These are phyloP conservation scores for Augiades crinisus DNA, from an alignment of 2,888 invertebrate species.

Conservation along the genomic window DNA sequence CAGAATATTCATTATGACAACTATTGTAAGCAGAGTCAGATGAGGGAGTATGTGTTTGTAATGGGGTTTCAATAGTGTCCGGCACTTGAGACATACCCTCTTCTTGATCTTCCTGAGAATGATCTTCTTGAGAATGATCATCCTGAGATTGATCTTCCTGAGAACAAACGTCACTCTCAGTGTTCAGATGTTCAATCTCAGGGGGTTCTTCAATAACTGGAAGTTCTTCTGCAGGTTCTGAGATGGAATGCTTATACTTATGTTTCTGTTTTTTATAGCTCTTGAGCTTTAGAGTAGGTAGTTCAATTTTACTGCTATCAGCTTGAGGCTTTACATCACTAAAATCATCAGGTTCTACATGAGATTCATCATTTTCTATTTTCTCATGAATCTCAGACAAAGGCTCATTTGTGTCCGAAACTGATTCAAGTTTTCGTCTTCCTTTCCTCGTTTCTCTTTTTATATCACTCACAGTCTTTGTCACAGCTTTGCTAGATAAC, in stretches of 20 bases:
- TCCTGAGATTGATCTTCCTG: conserved; percentile 47
- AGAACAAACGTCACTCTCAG: conserved; percentile 26
- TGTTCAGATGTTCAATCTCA: conserved; percentile 22
- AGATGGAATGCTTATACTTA: conserved; percentile 41
- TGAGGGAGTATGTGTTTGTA: conserved; percentile 56
- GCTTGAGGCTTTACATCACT: conserved; percentile 60
- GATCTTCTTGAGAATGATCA: no score
- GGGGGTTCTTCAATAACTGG: conserved; percentile 31
- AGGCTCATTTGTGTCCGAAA: conserved; percentile 38
- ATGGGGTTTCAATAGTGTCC: conserved; percentile 51
- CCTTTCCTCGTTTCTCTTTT: conserved; percentile 67
- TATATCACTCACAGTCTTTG: conserved; percentile 66
- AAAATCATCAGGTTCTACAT: conserved; percentile 56
- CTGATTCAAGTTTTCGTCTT: conserved; percentile 57
- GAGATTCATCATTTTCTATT: conserved; percentile 52
- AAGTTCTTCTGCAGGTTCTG: conserved; percentile 33
- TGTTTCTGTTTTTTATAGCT: conserved; percentile 59
- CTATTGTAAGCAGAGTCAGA: conserved; percentile 72
- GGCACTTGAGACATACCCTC: conserved; percentile 41
- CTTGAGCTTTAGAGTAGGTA: conserved; percentile 46
- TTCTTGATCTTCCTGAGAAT: conserved; percentile 43
- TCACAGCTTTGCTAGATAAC: conserved; percentile 53
- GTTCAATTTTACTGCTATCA: conserved; percentile 47
- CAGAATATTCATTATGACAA: conserved; percentile 70
- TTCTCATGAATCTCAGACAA: conserved; percentile 45